phyloP scores from a whole-genome alignment of 2,113 vertebrate genomes.

The Cyanoderma ruficeps region DNA sequence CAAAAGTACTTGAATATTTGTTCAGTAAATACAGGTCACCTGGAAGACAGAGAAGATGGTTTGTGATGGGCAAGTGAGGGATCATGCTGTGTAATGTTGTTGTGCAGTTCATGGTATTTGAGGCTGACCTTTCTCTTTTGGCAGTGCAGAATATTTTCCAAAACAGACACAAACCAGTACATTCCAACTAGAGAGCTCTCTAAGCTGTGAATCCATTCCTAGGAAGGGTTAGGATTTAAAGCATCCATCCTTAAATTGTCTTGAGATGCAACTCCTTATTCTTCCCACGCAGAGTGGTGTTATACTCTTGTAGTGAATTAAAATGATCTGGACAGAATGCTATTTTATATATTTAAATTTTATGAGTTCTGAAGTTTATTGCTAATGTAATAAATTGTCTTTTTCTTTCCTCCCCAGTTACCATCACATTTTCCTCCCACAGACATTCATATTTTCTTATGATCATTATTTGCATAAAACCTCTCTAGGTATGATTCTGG shows the following conservation, averaged over 20 bases:
- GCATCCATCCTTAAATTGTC: not conserved
- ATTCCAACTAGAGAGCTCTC: not conserved
- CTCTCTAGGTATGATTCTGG: not conserved
- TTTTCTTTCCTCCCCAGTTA: not conserved
- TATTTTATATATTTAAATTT: not conserved
- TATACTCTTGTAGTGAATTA: not conserved
- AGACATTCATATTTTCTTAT: not conserved
- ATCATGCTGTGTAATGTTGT: not conserved
- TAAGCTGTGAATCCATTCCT: not conserved
- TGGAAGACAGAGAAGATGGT: not conserved
- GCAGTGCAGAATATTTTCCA: not conserved
- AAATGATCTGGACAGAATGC: not conserved
- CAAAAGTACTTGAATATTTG: not conserved
- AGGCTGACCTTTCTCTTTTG: constrained; percentile 13
- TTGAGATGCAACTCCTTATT: not conserved
- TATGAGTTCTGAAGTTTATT: not conserved
- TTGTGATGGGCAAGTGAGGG: not conserved
- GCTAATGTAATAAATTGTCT: not conserved
- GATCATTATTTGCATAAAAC: not conserved
- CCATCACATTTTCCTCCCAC: not conserved
- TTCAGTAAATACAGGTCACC: not conserved
- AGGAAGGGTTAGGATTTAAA: not conserved
- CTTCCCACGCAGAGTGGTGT: not conserved
- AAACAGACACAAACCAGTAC: not conserved
- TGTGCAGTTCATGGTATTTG: not conserved